phyloP scores from a whole-genome alignment of 2,113 vertebrate genomes.

The Trinectes maculatus region DNA sequence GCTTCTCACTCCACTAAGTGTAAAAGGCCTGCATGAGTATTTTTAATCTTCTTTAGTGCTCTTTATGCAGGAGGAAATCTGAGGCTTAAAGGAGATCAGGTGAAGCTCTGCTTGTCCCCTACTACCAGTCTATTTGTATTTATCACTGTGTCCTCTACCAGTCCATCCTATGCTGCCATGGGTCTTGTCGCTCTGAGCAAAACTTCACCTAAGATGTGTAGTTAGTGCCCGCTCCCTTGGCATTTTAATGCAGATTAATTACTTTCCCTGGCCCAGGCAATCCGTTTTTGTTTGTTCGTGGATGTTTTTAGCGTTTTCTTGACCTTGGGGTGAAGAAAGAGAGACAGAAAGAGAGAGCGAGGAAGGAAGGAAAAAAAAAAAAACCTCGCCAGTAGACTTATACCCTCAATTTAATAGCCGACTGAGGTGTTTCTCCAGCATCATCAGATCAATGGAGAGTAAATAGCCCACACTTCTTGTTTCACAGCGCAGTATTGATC shows the following conservation, averaged over 20 bases:
- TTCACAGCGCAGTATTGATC: constrained; percentile 98
- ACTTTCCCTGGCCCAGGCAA: constrained; percentile 82
- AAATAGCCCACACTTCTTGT: constrained; percentile 99
- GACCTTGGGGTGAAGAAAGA: constrained; percentile 85
- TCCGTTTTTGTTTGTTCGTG: constrained; percentile 88
- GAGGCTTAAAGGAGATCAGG: constrained; percentile 3
- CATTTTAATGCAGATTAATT: constrained; percentile 89
- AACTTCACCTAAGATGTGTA: constrained; percentile 65
- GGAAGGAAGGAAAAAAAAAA: constrained; percentile 27
- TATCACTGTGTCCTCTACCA: constrained; percentile 54
- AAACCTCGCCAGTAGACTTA: constrained; percentile 87
- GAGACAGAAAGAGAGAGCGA: constrained; percentile 51
- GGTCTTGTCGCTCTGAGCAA: constrained; percentile 64
- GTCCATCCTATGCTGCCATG: constrained; percentile 49
- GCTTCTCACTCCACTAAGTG: not conserved
- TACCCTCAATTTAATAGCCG: constrained; percentile 97
- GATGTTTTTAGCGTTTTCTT: constrained; percentile 86
- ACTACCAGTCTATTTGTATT: constrained; percentile 45
- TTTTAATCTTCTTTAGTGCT: constrained; percentile 1
- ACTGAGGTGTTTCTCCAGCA: constrained; percentile 98
- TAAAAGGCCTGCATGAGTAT: not conserved
- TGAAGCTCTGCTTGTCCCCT: constrained; percentile 16
- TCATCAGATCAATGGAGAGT: constrained; percentile 99
- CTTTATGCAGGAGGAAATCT: constrained; percentile 1
- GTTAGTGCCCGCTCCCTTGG: constrained; percentile 70